phyloP scores from a whole-genome alignment of 1,140 invertebrate species.

The Eupristina koningsbergeri region DNA sequence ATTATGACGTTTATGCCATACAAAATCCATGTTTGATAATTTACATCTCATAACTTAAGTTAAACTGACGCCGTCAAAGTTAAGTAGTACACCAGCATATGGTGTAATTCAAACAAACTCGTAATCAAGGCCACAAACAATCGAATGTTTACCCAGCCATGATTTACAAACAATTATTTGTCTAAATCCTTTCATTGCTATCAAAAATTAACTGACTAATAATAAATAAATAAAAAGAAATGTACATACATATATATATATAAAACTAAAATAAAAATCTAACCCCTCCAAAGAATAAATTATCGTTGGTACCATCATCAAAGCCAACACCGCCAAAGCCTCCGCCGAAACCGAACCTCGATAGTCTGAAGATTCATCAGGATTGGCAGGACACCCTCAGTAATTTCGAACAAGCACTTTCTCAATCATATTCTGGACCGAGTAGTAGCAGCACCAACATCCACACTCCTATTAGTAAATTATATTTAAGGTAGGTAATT shows the following conservation, averaged over 20 bases:
- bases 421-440: slow-evolving; percentile 41
- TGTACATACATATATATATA: too few relatives aligned
- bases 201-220: too few relatives aligned
- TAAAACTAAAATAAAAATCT: neutral
- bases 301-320: slow-evolving; percentile 19
- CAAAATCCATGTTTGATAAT: neutral
- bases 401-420: slow-evolving; percentile 78
- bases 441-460: slow-evolving; percentile 22
- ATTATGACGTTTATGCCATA: neutral
- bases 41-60: neutral
- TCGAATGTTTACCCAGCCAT: neutral
- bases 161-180: neutral
- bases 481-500: slow-evolving; percentile 21
- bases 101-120: neutral
- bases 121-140: too few relatives aligned
- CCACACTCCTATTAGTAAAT: slow-evolving; percentile 11
- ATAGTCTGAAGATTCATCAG: slow-evolving; percentile 49
- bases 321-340: slow-evolving; percentile 38
- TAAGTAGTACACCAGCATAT: neutral
- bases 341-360: slow-evolving; percentile 40
- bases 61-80: neutral
- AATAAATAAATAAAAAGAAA: too few relatives aligned
- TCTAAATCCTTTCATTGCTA: neutral
- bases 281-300: slow-evolving; percentile 9
- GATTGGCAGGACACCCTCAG: slow-evolving; percentile 79